A percentile compares a stretch with the other conserved stretches of the same genome.
Evolutionary conservation across 1,140 invertebrate species (phyloP).

Genomic region (Mesaphorura yosii): DNA sequence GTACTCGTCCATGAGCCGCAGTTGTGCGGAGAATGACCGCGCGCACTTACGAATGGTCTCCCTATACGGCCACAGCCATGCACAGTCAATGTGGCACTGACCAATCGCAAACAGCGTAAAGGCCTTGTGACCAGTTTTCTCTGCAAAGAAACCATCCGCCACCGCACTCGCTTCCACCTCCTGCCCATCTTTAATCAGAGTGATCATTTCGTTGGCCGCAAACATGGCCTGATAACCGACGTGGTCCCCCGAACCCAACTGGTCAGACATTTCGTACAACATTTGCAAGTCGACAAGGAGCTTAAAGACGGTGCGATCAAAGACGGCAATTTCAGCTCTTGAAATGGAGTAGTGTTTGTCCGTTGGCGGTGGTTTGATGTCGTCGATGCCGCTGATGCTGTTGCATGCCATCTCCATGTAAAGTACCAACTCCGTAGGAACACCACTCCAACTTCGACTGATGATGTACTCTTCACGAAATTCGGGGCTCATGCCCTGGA

Average conservation of each 20-base stretch:
- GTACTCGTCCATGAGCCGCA: conserved; percentile 43
- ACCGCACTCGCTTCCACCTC: conserved; percentile 35
- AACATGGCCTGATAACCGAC: conserved; percentile 42
- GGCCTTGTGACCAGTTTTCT: conserved; percentile 40
- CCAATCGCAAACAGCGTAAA: conserved; percentile 43
- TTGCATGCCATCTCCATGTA: too few species aligned
- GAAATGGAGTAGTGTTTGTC: conserved; percentile 36
- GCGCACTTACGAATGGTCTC: conserved; percentile 47
- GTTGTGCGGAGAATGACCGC: conserved; percentile 40
- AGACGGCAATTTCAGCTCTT: conserved; percentile 39
- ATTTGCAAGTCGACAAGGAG: conserved; percentile 41
- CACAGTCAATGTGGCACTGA: conserved; percentile 43
- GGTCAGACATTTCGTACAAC: conserved; percentile 36
- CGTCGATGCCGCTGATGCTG: too few species aligned
- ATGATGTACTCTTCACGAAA: too few species aligned
- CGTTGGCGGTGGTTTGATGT: conserved; percentile 39
- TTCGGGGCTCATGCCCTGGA: too few species aligned
- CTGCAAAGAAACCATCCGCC: conserved; percentile 38
- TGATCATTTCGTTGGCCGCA: conserved; percentile 43
- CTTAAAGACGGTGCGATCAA: conserved; percentile 37
- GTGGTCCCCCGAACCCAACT: conserved; percentile 36
- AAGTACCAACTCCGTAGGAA: too few species aligned
- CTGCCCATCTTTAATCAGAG: conserved; percentile 31
- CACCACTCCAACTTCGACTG: too few species aligned
- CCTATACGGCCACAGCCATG: conserved; percentile 45